phyloP scores from a whole-genome alignment of 2,888 invertebrate genomes.

The Cephus pulcher region DNA sequence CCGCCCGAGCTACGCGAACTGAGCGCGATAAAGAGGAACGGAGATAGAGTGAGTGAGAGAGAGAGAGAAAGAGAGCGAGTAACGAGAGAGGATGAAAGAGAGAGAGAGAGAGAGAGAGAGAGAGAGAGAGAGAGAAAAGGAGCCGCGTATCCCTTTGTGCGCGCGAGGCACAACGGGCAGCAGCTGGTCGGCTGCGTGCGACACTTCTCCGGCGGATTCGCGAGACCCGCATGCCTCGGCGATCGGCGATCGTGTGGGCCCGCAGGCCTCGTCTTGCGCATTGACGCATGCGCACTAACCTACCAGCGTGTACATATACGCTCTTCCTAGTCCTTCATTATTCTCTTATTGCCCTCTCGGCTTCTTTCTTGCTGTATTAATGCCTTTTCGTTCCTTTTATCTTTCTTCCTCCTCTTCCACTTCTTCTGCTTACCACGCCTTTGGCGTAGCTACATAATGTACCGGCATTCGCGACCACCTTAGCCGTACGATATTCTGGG shows the following conservation, averaged over 20 bases:
- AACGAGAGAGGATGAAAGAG: conserved; percentile 14
- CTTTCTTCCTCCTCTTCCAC: background rate
- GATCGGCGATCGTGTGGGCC: conserved; percentile 41
- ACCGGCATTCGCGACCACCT: background rate
- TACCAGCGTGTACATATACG: conserved; percentile 7
- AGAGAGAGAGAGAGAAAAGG: conserved; percentile 14
- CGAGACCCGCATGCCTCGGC: conserved; percentile 50
- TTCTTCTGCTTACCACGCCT: background rate
- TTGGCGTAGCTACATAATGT: background rate
- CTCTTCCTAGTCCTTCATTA: background rate
- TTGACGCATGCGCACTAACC: conserved; percentile 14
- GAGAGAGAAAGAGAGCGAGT: background rate
- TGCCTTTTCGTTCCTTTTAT: background rate
- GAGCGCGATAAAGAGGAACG: background rate
- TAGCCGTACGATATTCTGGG: background rate
- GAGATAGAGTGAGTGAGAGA: too few relatives aligned
- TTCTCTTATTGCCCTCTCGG: background rate
- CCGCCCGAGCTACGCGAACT: background rate
- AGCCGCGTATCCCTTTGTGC: conserved; percentile 6
- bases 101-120: background rate
- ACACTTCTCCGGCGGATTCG: conserved; percentile 44
- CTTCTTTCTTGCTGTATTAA: background rate
- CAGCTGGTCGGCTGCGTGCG: conserved; percentile 49
- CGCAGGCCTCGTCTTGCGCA: conserved; percentile 4
- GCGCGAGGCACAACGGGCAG: conserved; percentile 19